A percentile compares a stretch with the other conserved stretches of the same genome.
These are phyloP conservation scores for Thaumatotibia leucotreta DNA, from an alignment of 1,140 invertebrate species.

Conservation along the genomic window DNA sequence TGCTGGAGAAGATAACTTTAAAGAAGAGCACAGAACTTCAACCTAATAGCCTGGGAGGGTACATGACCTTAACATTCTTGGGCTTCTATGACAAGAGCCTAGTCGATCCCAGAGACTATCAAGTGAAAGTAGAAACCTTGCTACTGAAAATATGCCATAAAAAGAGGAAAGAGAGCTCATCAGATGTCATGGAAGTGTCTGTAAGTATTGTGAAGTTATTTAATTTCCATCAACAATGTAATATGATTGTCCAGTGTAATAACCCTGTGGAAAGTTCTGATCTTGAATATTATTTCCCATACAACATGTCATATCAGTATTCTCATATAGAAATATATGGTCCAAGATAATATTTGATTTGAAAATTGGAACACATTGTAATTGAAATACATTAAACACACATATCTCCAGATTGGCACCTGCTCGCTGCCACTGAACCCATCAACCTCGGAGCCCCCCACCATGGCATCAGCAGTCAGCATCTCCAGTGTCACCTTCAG, in stretches of 20 bases:
- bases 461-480: slow-evolving; percentile 86
- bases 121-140: slow-evolving; percentile 90
- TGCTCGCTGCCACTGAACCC: slow-evolving; percentile 90
- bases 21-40: slow-evolving; percentile 79
- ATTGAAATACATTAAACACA: no score
- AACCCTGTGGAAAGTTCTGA: no score
- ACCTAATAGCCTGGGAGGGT: slow-evolving; percentile 80
- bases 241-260: neutral
- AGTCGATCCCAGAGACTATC: slow-evolving; percentile 65
- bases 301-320: no score
- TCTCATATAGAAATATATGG: no score
- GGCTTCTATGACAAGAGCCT: slow-evolving; percentile 87
- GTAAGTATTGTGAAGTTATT: slow-evolving; percentile 42
- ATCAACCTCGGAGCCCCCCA: slow-evolving; percentile 81
- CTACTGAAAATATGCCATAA: slow-evolving; percentile 94
- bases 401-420: slow-evolving; percentile 81
- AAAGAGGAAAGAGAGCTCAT: slow-evolving; percentile 93
- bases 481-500: slow-evolving; percentile 91
- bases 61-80: slow-evolving; percentile 92
- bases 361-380: no score
- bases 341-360: no score
- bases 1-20: slow-evolving; percentile 81
- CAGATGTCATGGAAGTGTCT: slow-evolving; percentile 79
- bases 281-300: no score
- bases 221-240: neutral